Evolutionary conservation across 2,797 vertebrate genomes (phyloP), one percentile per base, ranked within the genome.

Genomic region (Spinus olivaceus): DNA sequence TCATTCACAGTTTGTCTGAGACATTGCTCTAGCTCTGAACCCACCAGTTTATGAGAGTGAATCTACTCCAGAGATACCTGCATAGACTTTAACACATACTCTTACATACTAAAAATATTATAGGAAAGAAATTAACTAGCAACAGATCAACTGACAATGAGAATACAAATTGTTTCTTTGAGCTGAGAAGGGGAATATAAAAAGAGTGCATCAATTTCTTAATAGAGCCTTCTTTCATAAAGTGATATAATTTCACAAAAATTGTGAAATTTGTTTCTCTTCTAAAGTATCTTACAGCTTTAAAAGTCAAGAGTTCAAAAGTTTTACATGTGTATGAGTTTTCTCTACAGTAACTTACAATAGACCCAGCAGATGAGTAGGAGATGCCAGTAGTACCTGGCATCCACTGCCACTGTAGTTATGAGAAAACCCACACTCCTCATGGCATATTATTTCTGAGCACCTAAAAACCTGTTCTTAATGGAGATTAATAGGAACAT

Each of bases 1-100:
- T 95, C 91, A 90, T 90, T 96, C 92, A 96, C 91, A 73, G 89
- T 81, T 96, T 89, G 74, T 86, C 87, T 8, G 8, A 94, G 65
- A 81, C 59, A 80, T 60, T 90, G 33, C 85, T 91, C 70, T 60
- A 81, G 59, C 69, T 65, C 66, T 25, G 59, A 86, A 60, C 35
- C 54, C 71, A 87, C 46, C 56, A 66, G 77, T 91, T 94, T 86
- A 81, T 44, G 66, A 87, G 7, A 59, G 44, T 1, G 1, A 65
- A 50, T 73, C 65, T 74, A 47, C 49, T 70, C 57, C 39, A 81
- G 72, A 86, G 64, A 65, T 44, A 89, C 37, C 51, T 44, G 33
- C n/a, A 49, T 11, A 56, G 15, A 14, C 44, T 70, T 72, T 49
- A 90, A 90, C 51, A 92, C 33, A 35, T 44, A 39, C 19, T 60